Conservation (phyloP, 2,797 vertebrate genomes). For the Pangasius krempfi region DNA sequence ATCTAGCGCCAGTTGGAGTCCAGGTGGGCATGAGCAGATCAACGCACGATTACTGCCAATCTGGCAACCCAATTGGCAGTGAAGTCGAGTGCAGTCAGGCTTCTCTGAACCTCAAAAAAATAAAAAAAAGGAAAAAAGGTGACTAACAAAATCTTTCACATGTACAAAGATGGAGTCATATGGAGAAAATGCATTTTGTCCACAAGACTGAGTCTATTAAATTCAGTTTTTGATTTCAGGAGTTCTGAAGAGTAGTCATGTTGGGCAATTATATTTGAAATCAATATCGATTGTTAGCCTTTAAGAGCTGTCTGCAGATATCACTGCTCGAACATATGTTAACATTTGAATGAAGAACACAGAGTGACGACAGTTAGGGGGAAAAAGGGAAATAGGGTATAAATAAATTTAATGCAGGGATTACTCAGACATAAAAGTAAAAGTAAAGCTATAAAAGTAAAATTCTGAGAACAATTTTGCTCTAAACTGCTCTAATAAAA, state of each 20-base stretch:
- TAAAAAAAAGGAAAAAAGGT: slow-evolving; percentile 43
- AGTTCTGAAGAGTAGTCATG: not conserved
- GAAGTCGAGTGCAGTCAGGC: slow-evolving; percentile 64
- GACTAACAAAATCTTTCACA: slow-evolving; percentile 18
- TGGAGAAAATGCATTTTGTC: not conserved
- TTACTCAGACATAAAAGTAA: not conserved
- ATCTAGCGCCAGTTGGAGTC: slow-evolving; percentile 71
- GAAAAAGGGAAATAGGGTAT: not conserved
- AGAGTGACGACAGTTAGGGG: not conserved
- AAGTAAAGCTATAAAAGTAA: not conserved
- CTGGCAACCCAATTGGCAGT: slow-evolving; percentile 76
- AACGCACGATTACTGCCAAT: slow-evolving; percentile 61
- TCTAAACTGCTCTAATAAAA: not conserved
- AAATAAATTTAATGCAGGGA: not conserved
- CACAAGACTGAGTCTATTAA: not conserved
- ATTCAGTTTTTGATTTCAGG: not conserved
- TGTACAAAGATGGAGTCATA: not conserved
- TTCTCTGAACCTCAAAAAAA: slow-evolving; percentile 68
- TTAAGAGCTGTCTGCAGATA: slow-evolving; percentile 4
- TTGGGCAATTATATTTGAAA: not conserved
- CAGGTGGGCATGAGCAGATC: slow-evolving; percentile 70
- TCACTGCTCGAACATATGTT: slow-evolving; percentile 10
- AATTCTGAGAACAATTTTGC: not conserved
- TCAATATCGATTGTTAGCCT: not conserved
- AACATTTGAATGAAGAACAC: not conserved